Percentiles rank a stretch among this genome's conserved stretches.
Conservation (phyloP, 2,888 invertebrate species). For the Acrocera orbiculus region DNA sequence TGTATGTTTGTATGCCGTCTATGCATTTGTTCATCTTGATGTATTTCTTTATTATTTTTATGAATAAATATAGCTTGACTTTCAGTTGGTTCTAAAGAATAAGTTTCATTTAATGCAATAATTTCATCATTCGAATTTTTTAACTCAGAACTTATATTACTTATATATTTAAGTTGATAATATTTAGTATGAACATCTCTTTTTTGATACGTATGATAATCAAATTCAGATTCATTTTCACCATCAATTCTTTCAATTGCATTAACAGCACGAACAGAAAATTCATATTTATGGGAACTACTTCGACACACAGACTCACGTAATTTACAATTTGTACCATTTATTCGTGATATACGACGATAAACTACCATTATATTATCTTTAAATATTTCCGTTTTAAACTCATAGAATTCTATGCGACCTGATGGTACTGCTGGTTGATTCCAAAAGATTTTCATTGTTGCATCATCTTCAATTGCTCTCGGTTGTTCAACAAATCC, state of each 20-base stretch:
- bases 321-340: conserved; percentile 14
- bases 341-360: conserved; percentile 15
- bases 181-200: background rate
- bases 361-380: background rate
- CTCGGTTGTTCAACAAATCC: conserved; percentile 7
- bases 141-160: no score
- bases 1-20: background rate
- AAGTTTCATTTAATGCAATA: no score
- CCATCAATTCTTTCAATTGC: conserved; percentile 13
- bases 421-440: conserved; percentile 36
- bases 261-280: conserved; percentile 25
- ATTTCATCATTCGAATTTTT: no score
- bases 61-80: no score
- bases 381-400: conserved; percentile 17
- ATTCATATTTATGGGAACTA: conserved; percentile 7
- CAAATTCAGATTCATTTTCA: conserved; percentile 10
- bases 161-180: background rate
- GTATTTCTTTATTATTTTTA: background rate
- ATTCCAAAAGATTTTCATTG: no score
- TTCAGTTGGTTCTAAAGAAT: no score
- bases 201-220: conserved; percentile 12
- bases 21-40: background rate
- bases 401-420: conserved; percentile 38
- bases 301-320: conserved; percentile 15
- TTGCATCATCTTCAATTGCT: no score